A percentile compares a stretch with the other conserved stretches of the same genome.
Evolutionary conservation across 2,113 vertebrate genomes (phyloP).

Genomic region (Charina bottae): DNA sequence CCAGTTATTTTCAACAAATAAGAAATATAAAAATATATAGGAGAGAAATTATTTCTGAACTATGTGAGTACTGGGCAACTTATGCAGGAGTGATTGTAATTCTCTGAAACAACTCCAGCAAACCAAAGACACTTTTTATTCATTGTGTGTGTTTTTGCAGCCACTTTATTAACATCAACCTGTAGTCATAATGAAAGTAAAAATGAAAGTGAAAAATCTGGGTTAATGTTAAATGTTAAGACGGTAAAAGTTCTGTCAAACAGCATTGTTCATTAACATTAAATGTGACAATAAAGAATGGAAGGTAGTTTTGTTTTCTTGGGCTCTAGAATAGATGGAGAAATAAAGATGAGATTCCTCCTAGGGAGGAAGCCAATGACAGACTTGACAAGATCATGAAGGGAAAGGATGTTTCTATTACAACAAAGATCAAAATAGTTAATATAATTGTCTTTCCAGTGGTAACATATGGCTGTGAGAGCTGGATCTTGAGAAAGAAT

Average conservation of each 20-base stretch:
- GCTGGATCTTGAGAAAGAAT: neutral
- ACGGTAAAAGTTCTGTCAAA: neutral
- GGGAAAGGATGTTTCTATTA: neutral
- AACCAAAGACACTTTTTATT: neutral
- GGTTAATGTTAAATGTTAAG: neutral
- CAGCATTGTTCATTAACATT: neutral
- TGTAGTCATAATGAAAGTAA: neutral
- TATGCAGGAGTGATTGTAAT: neutral
- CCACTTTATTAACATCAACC: neutral
- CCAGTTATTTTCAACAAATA: neutral
- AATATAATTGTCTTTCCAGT: neutral
- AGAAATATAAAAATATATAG: neutral
- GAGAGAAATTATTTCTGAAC: neutral
- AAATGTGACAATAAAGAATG: neutral
- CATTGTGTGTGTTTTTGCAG: neutral
- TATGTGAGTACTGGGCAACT: neutral
- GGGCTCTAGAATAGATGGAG: neutral
- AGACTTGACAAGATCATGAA: neutral
- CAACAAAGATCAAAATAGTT: neutral
- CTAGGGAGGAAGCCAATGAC: neutral
- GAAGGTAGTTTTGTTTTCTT: neutral
- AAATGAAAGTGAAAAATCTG: neutral
- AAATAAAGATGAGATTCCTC: neutral
- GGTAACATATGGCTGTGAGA: neutral
- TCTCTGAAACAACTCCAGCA: neutral